A percentile compares a stretch with the other conserved stretches of the same genome.
Conservation (phyloP, 2,797 vertebrate species). For the Crocodylus rhombifer region DNA sequence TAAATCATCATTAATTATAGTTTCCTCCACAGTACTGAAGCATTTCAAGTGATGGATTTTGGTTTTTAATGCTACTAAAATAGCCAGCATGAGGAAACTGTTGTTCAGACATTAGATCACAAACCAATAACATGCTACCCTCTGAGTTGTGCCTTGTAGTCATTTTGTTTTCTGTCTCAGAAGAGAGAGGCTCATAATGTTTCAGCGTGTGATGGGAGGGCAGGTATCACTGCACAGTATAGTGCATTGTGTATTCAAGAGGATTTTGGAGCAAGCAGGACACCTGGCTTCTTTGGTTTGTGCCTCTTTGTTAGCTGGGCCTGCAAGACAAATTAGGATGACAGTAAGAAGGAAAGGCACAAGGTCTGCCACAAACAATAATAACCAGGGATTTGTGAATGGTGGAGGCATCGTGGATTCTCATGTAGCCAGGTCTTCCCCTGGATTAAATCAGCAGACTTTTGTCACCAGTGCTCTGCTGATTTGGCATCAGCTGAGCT, state of each 20-base stretch:
- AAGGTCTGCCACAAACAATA: neutral
- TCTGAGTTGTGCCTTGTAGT: neutral
- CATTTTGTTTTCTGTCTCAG: neutral
- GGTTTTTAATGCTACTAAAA: accelerated
- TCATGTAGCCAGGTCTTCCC: accelerated
- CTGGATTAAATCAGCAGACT: accelerated
- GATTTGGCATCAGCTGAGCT: neutral
- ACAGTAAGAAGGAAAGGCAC: constrained; percentile 30
- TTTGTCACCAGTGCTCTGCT: neutral
- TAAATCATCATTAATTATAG: neutral
- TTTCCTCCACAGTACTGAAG: constrained; percentile 38
- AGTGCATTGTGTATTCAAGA: neutral
- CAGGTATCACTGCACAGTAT: accelerated
- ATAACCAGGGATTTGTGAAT: neutral
- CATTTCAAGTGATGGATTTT: neutral
- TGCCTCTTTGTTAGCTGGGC: neutral
- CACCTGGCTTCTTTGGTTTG: neutral
- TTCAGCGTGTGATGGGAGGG: accelerated
- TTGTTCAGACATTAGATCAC: neutral
- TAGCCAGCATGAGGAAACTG: neutral
- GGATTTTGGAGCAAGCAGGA: neutral
- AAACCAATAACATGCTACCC: neutral
- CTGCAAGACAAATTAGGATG: constrained; percentile 18
- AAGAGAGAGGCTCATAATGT: neutral
- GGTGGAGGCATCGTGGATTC: neutral